Base-by-base conservation (phyloP, 2,113 vertebrate genomes). In the Sphaerodactylus townsendi region DNA sequence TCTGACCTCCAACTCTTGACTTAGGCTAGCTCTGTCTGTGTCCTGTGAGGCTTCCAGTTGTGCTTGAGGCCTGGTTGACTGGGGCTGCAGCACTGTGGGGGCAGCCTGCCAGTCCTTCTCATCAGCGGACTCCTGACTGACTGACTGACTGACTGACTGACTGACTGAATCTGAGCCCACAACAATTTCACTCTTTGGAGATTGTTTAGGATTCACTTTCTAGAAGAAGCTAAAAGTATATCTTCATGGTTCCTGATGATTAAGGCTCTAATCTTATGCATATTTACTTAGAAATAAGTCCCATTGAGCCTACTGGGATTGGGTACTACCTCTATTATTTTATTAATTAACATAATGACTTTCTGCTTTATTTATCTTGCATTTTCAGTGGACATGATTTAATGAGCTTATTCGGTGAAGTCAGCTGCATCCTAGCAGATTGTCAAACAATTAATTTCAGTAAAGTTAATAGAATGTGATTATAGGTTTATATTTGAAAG, bases 341-440 rank as follows among this genome's bases (percentile, higher is more conserved):
- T 72, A 73, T 90, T 92, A 86, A 89, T 90, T 85, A 86, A 30
- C 68, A 66, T 87, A 85, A 91, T 85, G 33, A 33, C 2, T 88
- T 86, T 79, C 41, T 1, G 82, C 80, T 91, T 80, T 85, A 30
- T 76, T 88, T 87, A 68, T 81, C 48, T 87, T 48, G 81, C 56
- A 74, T 68, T 73, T 81, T 41, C 46, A 46, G 72, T 48, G 81
- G 78, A 71, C 23, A 81, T 69, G 25, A 85, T 76, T 83, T 80
- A 35, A 85, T 77, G 62, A 65, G 21, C 35, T 23, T 79, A 79
- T 76, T 82, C 25, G 64, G 35, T 44, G 35, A 82, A 66, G 70
- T 89, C 56, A 81, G 1, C 64, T 76, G 23, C 69, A 81, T 25
- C 41, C 68, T n/a, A 35, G 21, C 11, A 11, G 9, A n/a, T 37